Evolutionary conservation across 1,140 invertebrate genomes (phyloP).

Genomic region (Drosophila kohkoa): DNA sequence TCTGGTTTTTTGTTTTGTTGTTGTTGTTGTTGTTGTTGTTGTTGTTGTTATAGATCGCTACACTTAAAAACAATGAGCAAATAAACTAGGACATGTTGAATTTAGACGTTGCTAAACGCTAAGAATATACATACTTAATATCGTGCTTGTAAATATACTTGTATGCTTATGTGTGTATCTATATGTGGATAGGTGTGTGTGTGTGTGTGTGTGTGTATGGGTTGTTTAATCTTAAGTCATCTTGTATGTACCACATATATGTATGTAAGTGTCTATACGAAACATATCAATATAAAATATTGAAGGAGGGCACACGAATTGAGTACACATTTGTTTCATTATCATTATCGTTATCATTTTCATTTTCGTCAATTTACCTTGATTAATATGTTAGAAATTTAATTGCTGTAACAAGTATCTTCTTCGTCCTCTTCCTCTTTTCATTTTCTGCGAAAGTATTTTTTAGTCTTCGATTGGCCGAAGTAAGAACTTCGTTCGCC

Average conservation of each 20-base stretch:
- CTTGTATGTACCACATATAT: conserved; percentile 6
- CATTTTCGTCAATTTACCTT: neutral
- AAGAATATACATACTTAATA: conserved; percentile 28
- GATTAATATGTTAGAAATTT: conserved; percentile 5
- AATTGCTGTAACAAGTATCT: neutral
- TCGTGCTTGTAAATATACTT: conserved; percentile 26
- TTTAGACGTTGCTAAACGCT: conserved; percentile 38
- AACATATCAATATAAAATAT: conserved; percentile 54
- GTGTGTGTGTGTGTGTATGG: conserved; percentile 10
- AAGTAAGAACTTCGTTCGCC: neutral
- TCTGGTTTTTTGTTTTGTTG: conserved; percentile 1
- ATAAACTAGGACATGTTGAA: conserved; percentile 59
- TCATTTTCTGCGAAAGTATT: conserved; percentile 7
- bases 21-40: conserved; percentile 19
- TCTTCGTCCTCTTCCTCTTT: neutral
- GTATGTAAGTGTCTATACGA: conserved; percentile 30
- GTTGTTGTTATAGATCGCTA: conserved; percentile 36
- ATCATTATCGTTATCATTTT: conserved; percentile 1
- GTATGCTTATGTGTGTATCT: conserved; percentile 5
- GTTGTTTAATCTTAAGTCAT: conserved; percentile 28
- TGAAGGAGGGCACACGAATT: conserved; percentile 64
- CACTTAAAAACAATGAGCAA: conserved; percentile 68
- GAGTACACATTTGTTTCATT: conserved; percentile 42
- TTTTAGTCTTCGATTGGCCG: conserved; percentile 15
- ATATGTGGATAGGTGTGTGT: neutral